Evolutionary conservation across 1,140 invertebrate species (phyloP), one percentile per base, ranked within the genome.

Genomic region (Drosophila varians): DNA sequence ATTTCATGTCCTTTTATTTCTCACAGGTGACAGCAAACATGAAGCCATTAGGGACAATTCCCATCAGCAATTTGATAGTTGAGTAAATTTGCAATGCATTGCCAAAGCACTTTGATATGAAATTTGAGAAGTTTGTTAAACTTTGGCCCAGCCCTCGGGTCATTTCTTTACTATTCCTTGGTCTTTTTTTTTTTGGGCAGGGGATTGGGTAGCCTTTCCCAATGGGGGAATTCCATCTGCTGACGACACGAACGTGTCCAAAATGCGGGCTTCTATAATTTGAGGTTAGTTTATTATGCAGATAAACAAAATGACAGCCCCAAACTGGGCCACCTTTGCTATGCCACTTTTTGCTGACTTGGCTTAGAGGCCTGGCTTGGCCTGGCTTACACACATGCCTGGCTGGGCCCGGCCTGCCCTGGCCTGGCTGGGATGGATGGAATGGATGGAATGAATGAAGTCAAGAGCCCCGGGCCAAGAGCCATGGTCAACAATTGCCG

Each of bases 221-320:
- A 16, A 42, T 12, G n/a, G 47, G 60, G 38, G 36, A 51, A 6
- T 66, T 65, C 40, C 49, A 61, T 54, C 66, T 73, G 55, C 72
- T 74, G 72, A 66, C 57, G 70, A 73, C 56, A 61, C 54, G 42
- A 55, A 72, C 64, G 79, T 83, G 79, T 77, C 61, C 57, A 65
- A 84, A 80, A 87, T 86, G 82, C 82, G 77, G 82, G 82, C 77
- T 73, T 71, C 82, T 87, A 86, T 86, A 87, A 86, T 87, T 86
- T 87, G 60, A 77, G 73, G 77, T 58, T 58, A 82, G 82, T 87
- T 86, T 86, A 86, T 86, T 84, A 82, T 86, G 82, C 82, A 87
- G 80, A 84, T 86, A 80, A 86, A 84, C 77, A 87, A 82, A 77
- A 86, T 87, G 82, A 77, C 58, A 51, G 31, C 48, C 47, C 65